Conservation (phyloP, 2,888 invertebrate genomes). For the Brachyopa scutellaris region DNA sequence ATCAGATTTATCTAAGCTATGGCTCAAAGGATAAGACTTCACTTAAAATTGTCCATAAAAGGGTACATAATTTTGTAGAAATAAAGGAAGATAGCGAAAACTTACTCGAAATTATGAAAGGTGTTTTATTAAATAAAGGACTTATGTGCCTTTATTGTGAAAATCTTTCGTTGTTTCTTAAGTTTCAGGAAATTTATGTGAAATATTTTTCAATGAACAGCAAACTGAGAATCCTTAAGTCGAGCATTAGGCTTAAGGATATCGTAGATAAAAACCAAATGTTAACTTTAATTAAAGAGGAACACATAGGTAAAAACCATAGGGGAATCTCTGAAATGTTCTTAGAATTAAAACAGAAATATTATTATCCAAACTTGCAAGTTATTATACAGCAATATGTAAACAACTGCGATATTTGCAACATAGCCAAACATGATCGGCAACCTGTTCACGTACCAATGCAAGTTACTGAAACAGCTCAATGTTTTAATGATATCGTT, state of each 20-base stretch:
- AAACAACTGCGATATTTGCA: slow-evolving; percentile 12
- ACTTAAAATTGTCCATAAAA: too few relatives aligned
- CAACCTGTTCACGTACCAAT: slow-evolving; percentile 9
- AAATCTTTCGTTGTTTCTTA: too few relatives aligned
- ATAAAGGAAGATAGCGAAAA: too few relatives aligned
- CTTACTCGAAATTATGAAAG: too few relatives aligned
- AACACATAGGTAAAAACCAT: not conserved
- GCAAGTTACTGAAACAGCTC: slow-evolving; percentile 17
- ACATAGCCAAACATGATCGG: slow-evolving; percentile 20
- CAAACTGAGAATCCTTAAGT: not conserved
- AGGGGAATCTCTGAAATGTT: slow-evolving; percentile 1
- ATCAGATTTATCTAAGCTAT: too few relatives aligned
- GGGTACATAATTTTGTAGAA: not conserved
- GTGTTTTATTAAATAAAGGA: too few relatives aligned
- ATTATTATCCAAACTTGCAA: too few relatives aligned
- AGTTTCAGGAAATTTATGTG: too few relatives aligned
- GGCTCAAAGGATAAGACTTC: too few relatives aligned
- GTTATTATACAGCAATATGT: slow-evolving; percentile 3
- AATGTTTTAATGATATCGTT: too few relatives aligned
- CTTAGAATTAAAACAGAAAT: not conserved
- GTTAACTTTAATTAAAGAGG: not conserved
- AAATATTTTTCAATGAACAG: too few relatives aligned
- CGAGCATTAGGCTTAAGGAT: not conserved
- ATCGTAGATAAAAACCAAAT: not conserved
- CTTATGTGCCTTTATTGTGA: too few relatives aligned